phyloP scores from a whole-genome alignment of 2,888 invertebrate genomes.

The Luperina testacea region DNA sequence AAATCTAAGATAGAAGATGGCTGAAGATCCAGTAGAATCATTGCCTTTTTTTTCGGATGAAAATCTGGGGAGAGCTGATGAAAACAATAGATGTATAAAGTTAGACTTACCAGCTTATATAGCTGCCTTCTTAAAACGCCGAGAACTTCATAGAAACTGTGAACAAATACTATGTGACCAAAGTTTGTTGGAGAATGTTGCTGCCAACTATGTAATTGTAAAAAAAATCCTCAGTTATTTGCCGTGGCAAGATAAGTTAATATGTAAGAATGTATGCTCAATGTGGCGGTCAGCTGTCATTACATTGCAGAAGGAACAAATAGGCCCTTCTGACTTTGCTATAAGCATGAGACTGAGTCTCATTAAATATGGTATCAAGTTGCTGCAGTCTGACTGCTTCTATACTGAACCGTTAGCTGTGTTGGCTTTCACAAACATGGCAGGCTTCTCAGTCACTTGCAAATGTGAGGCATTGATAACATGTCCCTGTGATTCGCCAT shows the following conservation, averaged over 20 bases:
- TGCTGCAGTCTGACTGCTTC: slow-evolving; percentile 78
- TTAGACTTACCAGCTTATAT: slow-evolving; percentile 72
- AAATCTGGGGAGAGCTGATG: slow-evolving; percentile 56
- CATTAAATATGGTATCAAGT: slow-evolving; percentile 71
- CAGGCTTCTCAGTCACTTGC: slow-evolving; percentile 70
- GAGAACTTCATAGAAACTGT: slow-evolving; percentile 71
- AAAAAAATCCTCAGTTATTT: slow-evolving; percentile 83
- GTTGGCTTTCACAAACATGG: slow-evolving; percentile 79
- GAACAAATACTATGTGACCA: slow-evolving; percentile 72
- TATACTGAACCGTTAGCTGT: slow-evolving; percentile 80
- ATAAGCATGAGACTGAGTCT: slow-evolving; percentile 70
- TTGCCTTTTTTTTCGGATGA: slow-evolving; percentile 59
- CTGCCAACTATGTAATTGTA: slow-evolving; percentile 84
- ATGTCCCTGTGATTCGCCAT: slow-evolving; percentile 77
- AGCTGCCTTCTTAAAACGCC: slow-evolving; percentile 75
- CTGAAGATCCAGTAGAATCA: slow-evolving; percentile 65
- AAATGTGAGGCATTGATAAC: slow-evolving; percentile 77
- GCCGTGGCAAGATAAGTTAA: slow-evolving; percentile 84
- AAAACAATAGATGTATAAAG: slow-evolving; percentile 64
- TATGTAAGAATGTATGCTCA: slow-evolving; percentile 81
- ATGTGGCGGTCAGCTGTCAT: slow-evolving; percentile 83
- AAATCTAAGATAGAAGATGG: slow-evolving; percentile 86
- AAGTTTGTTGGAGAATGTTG: slow-evolving; percentile 77
- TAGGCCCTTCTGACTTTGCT: slow-evolving; percentile 80
- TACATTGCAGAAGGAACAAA: slow-evolving; percentile 78